phyloP scores from a whole-genome alignment of 2,797 vertebrate genomes.

The Fistularia commersonii region DNA sequence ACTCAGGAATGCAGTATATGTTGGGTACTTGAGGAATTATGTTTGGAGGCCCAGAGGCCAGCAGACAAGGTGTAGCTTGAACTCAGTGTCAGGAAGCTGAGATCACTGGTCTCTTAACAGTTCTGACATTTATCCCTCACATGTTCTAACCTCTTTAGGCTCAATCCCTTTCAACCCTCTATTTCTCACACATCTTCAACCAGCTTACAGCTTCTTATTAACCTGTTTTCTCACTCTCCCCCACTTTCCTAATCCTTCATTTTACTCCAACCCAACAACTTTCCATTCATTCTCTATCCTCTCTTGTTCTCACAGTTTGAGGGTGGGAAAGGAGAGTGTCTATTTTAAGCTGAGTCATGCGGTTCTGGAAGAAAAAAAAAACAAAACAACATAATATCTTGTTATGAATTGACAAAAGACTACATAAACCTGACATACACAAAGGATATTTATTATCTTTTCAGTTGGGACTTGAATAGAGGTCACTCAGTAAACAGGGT shows the following conservation, averaged over 20 bases:
- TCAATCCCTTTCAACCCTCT: constrained; percentile 60
- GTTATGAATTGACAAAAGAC: neutral
- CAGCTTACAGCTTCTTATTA: constrained; percentile 65
- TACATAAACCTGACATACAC: constrained; percentile 2
- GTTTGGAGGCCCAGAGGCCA: constrained; percentile 31
- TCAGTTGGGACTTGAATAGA: too few species aligned
- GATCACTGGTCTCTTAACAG: constrained; percentile 35
- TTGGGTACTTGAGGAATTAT: constrained; percentile 42
- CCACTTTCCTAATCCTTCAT: constrained; percentile 51
- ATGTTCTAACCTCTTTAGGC: constrained; percentile 56
- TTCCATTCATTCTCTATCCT: constrained; percentile 39
- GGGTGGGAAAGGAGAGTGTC: constrained; percentile 53
- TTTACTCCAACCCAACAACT: constrained; percentile 44
- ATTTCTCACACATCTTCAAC: constrained; percentile 70
- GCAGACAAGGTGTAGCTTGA: constrained; percentile 44
- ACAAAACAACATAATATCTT: constrained; percentile 3
- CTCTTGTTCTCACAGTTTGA: constrained; percentile 55
- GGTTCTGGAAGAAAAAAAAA: constrained; percentile 11
- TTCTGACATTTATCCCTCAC: constrained; percentile 61
- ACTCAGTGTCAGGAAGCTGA: constrained; percentile 45
- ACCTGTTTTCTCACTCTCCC: constrained; percentile 68
- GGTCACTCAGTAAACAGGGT: too few species aligned
- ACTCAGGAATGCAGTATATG: constrained; percentile 34
- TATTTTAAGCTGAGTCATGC: constrained; percentile 57
- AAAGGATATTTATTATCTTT: neutral